A percentile compares a stretch with the other conserved stretches of the same genome.
Conservation (phyloP, 2,888 invertebrate genomes). For the Philereme vetulata region DNA sequence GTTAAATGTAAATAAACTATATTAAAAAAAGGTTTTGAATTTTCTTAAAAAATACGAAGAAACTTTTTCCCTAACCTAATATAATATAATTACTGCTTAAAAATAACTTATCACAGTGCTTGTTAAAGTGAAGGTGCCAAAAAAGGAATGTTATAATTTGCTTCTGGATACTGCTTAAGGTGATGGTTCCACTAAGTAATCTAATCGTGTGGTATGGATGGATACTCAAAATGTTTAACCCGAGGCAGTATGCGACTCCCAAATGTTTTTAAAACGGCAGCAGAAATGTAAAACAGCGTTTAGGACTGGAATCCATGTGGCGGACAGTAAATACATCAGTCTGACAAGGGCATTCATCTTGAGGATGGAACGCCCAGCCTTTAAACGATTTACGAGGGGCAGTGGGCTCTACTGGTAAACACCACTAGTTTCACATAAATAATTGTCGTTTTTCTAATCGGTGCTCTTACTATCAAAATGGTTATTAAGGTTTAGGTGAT, state of each 20-base stretch:
- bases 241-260: constrained; percentile 34
- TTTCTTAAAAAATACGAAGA: too few species aligned
- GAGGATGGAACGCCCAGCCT: constrained; percentile 73
- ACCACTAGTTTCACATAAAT: constrained; percentile 37
- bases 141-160: too few species aligned
- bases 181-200: too few species aligned
- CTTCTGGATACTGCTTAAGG: too few species aligned
- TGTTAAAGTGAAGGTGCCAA: too few species aligned
- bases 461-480: neutral
- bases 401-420: constrained; percentile 65
- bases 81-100: too few species aligned
- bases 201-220: too few species aligned
- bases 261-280: constrained; percentile 59
- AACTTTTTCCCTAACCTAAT: too few species aligned
- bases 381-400: constrained; percentile 81
- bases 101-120: too few species aligned
- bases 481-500: neutral
- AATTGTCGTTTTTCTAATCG: neutral
- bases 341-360: constrained; percentile 79
- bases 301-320: constrained; percentile 59
- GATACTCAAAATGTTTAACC: neutral
- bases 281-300: constrained; percentile 61
- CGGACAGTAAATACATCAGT: constrained; percentile 79
- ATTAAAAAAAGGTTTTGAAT: too few species aligned
- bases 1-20: too few species aligned